Base-by-base conservation (phyloP, 2,888 invertebrate genomes). In the Leptodirus hochenwartii region DNA sequence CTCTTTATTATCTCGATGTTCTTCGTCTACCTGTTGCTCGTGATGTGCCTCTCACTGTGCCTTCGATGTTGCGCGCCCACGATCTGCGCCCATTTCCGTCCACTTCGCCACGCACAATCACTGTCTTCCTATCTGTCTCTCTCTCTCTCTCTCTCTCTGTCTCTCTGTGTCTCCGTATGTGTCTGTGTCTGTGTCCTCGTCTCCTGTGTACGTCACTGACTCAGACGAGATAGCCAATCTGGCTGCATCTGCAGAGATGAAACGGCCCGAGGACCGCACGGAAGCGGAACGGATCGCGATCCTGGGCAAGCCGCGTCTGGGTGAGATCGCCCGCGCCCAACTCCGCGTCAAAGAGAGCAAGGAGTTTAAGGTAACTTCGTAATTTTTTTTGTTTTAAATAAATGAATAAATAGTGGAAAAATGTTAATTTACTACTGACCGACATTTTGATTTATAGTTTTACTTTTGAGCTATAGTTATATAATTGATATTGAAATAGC, bases 331-430 rank as follows among this genome's bases (percentile, higher is more conserved):
- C 40, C 69, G 80, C 43, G 79, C 85, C 34, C 78, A 82, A 61
- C 70, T 98, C 47, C 71, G 87, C 50, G 81, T 98, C 50, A 87
- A 85, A 49, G 98, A 98, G 59, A 95, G 91, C 64, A 87, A 88
- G 58, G 96, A 98, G 60, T 98, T 98, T 59, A 96, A 93, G 78
- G 93, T 90, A 56, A 59, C 59, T 38, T 9, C 14, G n/a, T n/a
- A n/a, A n/a, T n/a, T 16, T n/a, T n/a, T n/a, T n/a, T n/a, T n/a
- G n/a, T n/a, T n/a, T n/a, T n/a, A n/a, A n/a, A n/a, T n/a, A n/a
- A n/a, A n/a, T n/a, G n/a, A n/a, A n/a, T n/a, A n/a, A n/a, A n/a
- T n/a, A n/a, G n/a, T n/a, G n/a, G n/a, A n/a, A n/a, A n/a, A n/a
- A n/a, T n/a, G n/a, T n/a, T n/a, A n/a, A n/a, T n/a, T n/a, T n/a